phyloP scores from a whole-genome alignment of 2,797 vertebrate genomes.

The Fistularia commersonii region DNA sequence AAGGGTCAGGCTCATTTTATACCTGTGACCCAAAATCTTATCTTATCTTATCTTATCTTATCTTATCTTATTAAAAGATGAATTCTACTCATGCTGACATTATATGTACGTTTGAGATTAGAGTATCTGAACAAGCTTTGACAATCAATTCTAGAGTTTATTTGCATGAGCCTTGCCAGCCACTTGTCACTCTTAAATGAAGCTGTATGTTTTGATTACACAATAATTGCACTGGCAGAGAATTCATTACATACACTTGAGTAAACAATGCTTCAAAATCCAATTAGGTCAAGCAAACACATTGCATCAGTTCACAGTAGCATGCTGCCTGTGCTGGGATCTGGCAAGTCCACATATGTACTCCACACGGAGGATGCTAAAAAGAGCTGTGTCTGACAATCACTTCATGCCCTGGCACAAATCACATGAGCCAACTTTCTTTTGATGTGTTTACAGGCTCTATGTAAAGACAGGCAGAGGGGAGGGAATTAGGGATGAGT shows the following conservation, averaged over 20 bases:
- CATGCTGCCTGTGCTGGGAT: conserved; percentile 11
- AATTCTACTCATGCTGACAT: no score
- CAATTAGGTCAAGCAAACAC: conserved; percentile 58
- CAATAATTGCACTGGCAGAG: conserved; percentile 29
- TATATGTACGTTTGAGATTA: no score
- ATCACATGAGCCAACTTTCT: conserved; percentile 31
- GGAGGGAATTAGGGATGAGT: conserved; percentile 30
- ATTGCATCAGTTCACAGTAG: conserved; percentile 43
- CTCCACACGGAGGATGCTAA: conserved; percentile 39
- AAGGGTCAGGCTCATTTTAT: no score
- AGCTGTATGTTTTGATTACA: conserved; percentile 37
- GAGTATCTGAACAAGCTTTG: no score
- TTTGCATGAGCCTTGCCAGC: neutral
- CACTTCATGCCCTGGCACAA: conserved; percentile 25
- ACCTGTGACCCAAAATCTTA: no score
- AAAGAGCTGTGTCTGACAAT: conserved; percentile 43
- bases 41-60: no score
- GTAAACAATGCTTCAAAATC: conserved; percentile 59
- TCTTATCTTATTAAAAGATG: no score
- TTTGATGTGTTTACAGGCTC: conserved; percentile 45
- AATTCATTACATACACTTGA: conserved; percentile 41
- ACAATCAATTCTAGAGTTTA: no score
- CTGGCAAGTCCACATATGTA: conserved; percentile 20
- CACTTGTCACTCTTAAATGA: conserved; percentile 25
- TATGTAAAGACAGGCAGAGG: conserved; percentile 15